Base-by-base conservation (phyloP, 2,888 invertebrate species). In the Mesopsocus fuscifrons region DNA sequence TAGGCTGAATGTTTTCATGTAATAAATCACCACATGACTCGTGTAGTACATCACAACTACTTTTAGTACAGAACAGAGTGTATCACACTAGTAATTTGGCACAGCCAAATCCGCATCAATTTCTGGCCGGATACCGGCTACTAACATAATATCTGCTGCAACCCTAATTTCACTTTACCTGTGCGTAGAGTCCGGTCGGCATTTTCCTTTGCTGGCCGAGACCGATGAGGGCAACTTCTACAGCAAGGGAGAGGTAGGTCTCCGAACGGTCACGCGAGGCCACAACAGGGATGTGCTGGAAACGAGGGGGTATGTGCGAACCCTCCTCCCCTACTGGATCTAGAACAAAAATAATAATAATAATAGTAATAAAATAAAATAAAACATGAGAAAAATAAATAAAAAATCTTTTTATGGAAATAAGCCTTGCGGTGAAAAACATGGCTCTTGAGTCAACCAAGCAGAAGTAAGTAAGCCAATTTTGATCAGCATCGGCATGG, bases 111-210 rank as follows among this genome's bases (percentile, higher is more conserved):
- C n/a, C n/a, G n/a, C n/a, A n/a, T n/a, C n/a, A n/a, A n/a, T n/a
- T n/a, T n/a, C n/a, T n/a, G n/a, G n/a, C n/a, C n/a, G n/a, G n/a
- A n/a, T n/a, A n/a, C n/a, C n/a, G n/a, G n/a, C n/a, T n/a, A n/a
- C n/a, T n/a, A n/a, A n/a, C n/a, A n/a, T n/a, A n/a, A n/a, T n/a
- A n/a, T n/a, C n/a, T n/a, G n/a, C n/a, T n/a, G n/a, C n/a, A n/a
- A n/a, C n/a, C n/a, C n/a, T n/a, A n/a, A 17, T 9, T 33, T 40
- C 20, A 23, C 18, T 43, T 48, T 56, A 66, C 76, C 63, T 84
- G 84, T 41, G 82, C 78, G 57, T 84, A 83, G 2, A 81, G 62
- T 2, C 83, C 83, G 32, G 72, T 69, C 1, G 84, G 83, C 68
- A 83, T 71, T 57, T 79, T 72, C 47, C 84, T 62, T 56, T 82